phyloP scores from a whole-genome alignment of 2,797 vertebrate genomes.

The Chrysocyon brachyurus region DNA sequence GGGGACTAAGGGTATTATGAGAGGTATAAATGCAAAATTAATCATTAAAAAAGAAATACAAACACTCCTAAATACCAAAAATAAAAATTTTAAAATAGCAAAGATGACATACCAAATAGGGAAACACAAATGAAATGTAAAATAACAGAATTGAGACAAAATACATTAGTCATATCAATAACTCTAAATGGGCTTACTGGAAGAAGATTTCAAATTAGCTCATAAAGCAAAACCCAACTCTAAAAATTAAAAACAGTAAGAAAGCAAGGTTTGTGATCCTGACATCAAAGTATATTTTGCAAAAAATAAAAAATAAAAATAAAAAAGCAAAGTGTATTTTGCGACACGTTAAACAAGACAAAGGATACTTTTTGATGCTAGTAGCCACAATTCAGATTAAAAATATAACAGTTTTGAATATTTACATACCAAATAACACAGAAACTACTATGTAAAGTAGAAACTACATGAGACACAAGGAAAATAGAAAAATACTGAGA shows the following conservation, averaged over 20 bases:
- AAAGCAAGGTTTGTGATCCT: not conserved
- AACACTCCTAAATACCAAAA: not conserved
- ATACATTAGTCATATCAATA: not conserved
- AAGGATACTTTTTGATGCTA: not conserved
- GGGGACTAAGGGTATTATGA: not conserved
- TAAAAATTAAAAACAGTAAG: not conserved
- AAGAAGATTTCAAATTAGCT: constrained; percentile 7
- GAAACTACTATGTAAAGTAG: not conserved
- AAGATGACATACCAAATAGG: not conserved
- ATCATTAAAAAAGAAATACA: not conserved
- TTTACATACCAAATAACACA: not conserved
- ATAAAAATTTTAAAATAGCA: not conserved
- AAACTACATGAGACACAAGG: not conserved
- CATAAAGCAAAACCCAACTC: not conserved
- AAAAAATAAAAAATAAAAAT: not conserved
- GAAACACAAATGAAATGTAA: not conserved
- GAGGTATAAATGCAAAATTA: not conserved
- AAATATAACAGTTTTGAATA: not conserved
- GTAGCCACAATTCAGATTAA: not conserved
- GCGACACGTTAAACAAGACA: not conserved
- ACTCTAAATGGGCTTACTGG: not conserved
- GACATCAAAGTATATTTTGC: not conserved
- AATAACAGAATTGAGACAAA: not conserved
- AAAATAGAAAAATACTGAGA: not conserved
- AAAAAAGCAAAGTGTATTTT: not conserved